Evolutionary conservation across 2,113 vertebrate genomes (phyloP).

Genomic region (Chauna torquata): DNA sequence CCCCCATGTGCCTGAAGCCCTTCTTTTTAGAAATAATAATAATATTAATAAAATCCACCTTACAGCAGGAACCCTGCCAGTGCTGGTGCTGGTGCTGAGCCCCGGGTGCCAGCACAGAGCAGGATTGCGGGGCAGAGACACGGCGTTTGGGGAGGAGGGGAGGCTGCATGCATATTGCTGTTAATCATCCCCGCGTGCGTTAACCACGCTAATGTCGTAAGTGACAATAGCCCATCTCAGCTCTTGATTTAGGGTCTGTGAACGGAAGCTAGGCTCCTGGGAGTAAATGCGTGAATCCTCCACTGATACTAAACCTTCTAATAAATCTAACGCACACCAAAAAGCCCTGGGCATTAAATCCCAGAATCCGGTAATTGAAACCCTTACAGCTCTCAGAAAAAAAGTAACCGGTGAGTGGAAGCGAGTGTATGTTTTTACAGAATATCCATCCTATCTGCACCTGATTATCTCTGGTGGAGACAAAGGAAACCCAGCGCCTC

Average conservation of each 20-base stretch:
- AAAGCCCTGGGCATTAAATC: conserved; percentile 85
- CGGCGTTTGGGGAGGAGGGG: neutral
- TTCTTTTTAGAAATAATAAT: neutral
- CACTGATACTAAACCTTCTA: conserved; percentile 83
- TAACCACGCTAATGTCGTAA: conserved; percentile 84
- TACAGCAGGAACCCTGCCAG: neutral
- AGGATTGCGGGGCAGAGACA: neutral
- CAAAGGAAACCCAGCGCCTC: conserved; percentile 45
- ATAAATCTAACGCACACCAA: conserved; percentile 84
- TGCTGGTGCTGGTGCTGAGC: neutral
- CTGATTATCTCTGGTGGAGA: conserved; percentile 61
- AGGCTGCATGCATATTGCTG: conserved; percentile 66
- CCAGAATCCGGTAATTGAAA: conserved; percentile 83
- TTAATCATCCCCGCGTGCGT: conserved; percentile 77
- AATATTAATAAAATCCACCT: neutral
- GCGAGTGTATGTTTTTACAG: conserved; percentile 61
- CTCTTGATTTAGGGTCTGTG: conserved; percentile 83
- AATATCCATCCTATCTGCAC: conserved; percentile 39
- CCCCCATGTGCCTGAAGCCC: accelerated
- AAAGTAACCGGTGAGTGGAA: conserved; percentile 66
- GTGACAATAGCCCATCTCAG: conserved; percentile 85
- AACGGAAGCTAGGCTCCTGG: conserved; percentile 84
- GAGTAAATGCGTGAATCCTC: conserved; percentile 84
- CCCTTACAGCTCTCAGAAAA: conserved; percentile 79
- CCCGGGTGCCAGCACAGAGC: neutral